Evolutionary conservation across 1,140 invertebrate species (phyloP), one percentile per base, ranked within the genome.

Genomic region (Tenebrio molitor): DNA sequence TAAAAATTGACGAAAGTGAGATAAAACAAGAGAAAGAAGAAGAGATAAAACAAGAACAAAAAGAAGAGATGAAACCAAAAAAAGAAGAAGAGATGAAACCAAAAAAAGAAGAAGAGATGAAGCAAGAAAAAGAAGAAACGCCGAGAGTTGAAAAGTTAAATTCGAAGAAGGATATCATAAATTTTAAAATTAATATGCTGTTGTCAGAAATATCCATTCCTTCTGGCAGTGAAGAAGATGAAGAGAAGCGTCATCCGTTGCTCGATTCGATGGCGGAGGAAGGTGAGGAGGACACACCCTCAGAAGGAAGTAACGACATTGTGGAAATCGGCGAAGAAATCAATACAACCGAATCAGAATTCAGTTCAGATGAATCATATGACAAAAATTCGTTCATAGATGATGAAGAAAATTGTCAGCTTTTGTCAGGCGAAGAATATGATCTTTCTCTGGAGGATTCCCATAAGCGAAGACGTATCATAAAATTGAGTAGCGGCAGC

Each of bases 261-360:
- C 41, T 73, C 73, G 8, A 74, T 74, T 44, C 72, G 77, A 75
- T 74, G 74, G 76, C 76, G 7, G 71, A 73, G 34, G 78, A 78
- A 75, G 75, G 70, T 14, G 73, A 77, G 70, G 78, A 78, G 72
- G 73, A 74, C 29, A 75, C 73, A n/a, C 73, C 76, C 5, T 77
- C 75, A 12, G 74, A 77, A 50, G 72, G 66, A 29, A 78, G 75
- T 63, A 78, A 79, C 50, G 71, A 77, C 10, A 76, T 79, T 21
- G 42, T 72, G 17, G 75, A 76, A 70, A 58, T 71, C 17, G 78
- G 78, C n/a, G 78, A 79, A 76, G 78, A 77, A 39, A 46, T 79
- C 10, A 46, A 62, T 36, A 53, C 46, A 53, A 66, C 68, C 0
- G 71, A 71, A 17, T 58, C 69, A n/a, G 72, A 76, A 17, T 36